A percentile compares a stretch with the other conserved stretches of the same genome.
These are phyloP conservation scores for Solea senegalensis DNA, from an alignment of 2,113 vertebrate species.

Conservation along the genomic window DNA sequence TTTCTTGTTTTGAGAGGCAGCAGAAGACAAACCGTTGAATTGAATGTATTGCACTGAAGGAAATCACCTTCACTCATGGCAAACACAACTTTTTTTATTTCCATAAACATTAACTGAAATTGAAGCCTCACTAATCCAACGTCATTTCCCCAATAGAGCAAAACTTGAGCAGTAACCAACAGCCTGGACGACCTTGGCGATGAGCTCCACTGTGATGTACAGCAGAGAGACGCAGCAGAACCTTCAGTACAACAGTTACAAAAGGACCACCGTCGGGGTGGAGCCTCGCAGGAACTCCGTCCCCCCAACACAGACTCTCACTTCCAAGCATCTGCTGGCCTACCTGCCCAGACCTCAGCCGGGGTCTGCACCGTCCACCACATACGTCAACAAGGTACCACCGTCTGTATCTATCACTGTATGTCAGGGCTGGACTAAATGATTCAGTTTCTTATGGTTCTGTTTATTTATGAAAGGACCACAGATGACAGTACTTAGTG, in stretches of 20 bases:
- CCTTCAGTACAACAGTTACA: conserved; percentile 23
- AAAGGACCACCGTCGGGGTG: conserved; percentile 6
- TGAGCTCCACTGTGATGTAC: conserved; percentile 52
- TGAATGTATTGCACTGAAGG: neutral
- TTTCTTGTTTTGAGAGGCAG: too few species aligned
- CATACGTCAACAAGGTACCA: conserved; percentile 76
- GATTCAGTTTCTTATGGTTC: too few species aligned
- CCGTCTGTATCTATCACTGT: neutral
- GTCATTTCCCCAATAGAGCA: neutral
- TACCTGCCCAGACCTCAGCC: conserved; percentile 77
- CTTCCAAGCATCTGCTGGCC: conserved; percentile 80
- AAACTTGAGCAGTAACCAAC: neutral
- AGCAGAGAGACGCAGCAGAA: conserved; percentile 51
- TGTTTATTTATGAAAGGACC: too few species aligned
- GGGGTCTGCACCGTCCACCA: conserved; percentile 58
- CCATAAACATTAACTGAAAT: too few species aligned
- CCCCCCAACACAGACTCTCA: conserved; percentile 72
- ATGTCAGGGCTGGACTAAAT: neutral
- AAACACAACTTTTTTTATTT: too few species aligned
- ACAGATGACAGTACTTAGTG: too few species aligned
- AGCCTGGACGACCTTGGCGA: conserved; percentile 11
- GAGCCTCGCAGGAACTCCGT: conserved; percentile 81
- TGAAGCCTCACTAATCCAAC: neutral
- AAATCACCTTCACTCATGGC: neutral
- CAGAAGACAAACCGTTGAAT: neutral